Conservation (phyloP, 30 jellyfish, hydroid and myxozoan species). For the Hydra vulgaris region DNA sequence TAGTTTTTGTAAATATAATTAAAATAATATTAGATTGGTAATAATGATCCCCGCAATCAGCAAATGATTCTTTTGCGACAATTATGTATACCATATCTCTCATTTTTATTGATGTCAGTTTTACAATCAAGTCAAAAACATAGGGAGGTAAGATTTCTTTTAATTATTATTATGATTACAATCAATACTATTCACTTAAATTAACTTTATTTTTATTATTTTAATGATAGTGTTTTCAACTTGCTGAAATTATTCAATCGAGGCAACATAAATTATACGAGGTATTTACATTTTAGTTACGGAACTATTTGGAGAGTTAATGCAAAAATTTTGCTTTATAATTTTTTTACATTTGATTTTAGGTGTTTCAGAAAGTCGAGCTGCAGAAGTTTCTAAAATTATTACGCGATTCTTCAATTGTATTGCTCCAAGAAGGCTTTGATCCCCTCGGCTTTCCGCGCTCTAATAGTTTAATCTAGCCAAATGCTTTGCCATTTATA, state of each 20-base stretch:
- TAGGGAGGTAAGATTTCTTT: slow-evolving; percentile 29
- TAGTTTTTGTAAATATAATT: not conserved
- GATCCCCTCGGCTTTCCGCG: slow-evolving; percentile 45
- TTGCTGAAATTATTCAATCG: slow-evolving; percentile 60
- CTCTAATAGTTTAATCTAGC: no score
- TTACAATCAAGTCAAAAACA: slow-evolving; percentile 47
- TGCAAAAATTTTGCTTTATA: not conserved
- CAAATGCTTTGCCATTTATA: no score
- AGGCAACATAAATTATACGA: slow-evolving; percentile 42
- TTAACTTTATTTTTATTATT: no score
- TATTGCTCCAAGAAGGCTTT: slow-evolving; percentile 36
- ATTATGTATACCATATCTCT: slow-evolving; percentile 58
- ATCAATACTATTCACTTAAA: no score
- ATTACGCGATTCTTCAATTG: slow-evolving; percentile 50
- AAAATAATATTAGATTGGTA: not conserved
- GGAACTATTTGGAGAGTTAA: no score
- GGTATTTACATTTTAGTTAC: slow-evolving; percentile 2
- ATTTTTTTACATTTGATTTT: not conserved
- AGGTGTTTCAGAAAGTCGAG: slow-evolving; percentile 53
- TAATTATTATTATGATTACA: no score
- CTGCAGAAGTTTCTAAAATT: slow-evolving; percentile 49
- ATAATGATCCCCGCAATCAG: slow-evolving; percentile 21
- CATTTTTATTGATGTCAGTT: slow-evolving; percentile 58
- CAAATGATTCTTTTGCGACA: slow-evolving; percentile 50
- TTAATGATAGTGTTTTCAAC: slow-evolving; percentile 44